Base-by-base conservation (phyloP, 2,797 vertebrate species). In the Oreonectes daqikongensis region DNA sequence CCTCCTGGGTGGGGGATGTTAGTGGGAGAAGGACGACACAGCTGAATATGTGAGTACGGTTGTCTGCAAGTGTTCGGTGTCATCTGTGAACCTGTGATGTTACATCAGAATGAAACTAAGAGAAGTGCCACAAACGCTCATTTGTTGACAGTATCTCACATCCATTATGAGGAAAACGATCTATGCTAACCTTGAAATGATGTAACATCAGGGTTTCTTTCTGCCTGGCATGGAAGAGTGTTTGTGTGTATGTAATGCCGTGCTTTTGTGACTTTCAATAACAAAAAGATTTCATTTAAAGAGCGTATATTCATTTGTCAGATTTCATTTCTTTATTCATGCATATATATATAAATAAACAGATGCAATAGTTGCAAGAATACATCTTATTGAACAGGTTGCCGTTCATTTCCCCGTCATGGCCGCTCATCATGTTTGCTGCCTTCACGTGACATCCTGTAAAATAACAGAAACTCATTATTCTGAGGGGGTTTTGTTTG, bases 11-110 rank as follows among this genome's bases (percentile, higher is more conserved):
- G 77, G 83, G 79, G 81, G 87, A 89, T 87, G 87, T 89, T 91
- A 99, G 97, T 99, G 97, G 97, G 97, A 98, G 95, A 97, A 88
- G 88, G 97, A 99, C 90, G 95, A 98, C 91, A 98, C 95, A 38
- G 96, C 97, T 68, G 96, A 99, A 94, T 99, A 99, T 68, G 97
- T 99, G 89, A 99, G 97, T 99, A 95, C 79, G 40, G 74, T 59
- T 77, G 73, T 57, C 12, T 15, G 28, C 67, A 85, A 78, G 84
- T 84, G 85, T 79, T 88, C 65, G 73, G 85, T 84, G 76, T 50
- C 75, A 64, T 77, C 59, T 32, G 70, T 80, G 85, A 86, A 61
- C 78, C 83, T 85, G 78, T 85, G 89, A 75, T 89, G 88, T 89
- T 93, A 91, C 92, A 92, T 92, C 91, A 90, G 55, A 15, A 44